Base-by-base conservation (phyloP, 2,113 vertebrate species). In the Struthidea cinerea region DNA sequence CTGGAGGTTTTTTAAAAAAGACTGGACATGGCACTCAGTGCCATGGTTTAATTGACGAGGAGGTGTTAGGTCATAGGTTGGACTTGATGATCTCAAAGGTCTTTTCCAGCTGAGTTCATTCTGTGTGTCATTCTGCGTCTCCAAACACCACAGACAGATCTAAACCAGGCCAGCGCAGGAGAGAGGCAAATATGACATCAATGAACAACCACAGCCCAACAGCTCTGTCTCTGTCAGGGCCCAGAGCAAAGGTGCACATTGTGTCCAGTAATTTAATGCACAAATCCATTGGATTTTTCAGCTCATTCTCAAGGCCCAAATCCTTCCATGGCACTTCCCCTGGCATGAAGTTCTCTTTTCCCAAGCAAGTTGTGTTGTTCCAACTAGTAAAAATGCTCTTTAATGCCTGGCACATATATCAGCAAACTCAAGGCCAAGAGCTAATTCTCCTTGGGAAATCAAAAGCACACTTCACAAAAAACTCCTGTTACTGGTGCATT, bases 391-490 rank as follows among this genome's bases (percentile, higher is more conserved):
- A 82, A 92, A 24, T 13, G 20, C 16, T 70, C 56, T 84, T 59
- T 83, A 42, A 61, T 26, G 28, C 37, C n/a, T 93, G 73, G 47
- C 47, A 74, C 27, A 50, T 7, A 5, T 42, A 47, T 80, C 46
- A 74, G 71, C 73, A 92, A 86, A 94, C 71, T 78, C 4, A 4
- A 92, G 59, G 68, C 75, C 73, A 89, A 84, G 90, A 84, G 84
- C 41, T 80, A 93, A 94, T 22, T 49, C 47, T 49, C 47, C 24
- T 26, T 49, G 13, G 67, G 57, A 83, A 93, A 63, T 69, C 76
- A 80, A 79, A 94, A 90, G 67, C 68, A 44, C 33, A 33, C 41
- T 63, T 79, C 83, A 79, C 49, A 56, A 41, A 61, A 67, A 96
- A 33, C 44, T 77, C 75, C 47, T 59, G 69, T 47, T 68, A 20